Conservation (phyloP, 2,888 invertebrate species). For the Slavum lentiscoides region DNA sequence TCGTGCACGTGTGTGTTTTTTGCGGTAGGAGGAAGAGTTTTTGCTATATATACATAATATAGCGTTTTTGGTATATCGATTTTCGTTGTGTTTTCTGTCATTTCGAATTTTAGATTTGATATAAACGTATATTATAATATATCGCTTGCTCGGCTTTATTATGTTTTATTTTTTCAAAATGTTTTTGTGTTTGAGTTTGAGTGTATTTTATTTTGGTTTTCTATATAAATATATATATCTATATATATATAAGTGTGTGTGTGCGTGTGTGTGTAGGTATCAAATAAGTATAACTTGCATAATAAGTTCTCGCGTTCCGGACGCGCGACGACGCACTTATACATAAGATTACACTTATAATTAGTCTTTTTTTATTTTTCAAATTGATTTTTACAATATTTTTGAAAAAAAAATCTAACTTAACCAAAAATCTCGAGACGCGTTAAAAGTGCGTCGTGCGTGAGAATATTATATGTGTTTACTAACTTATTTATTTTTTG, state of each 20-base stretch:
- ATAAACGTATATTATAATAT: conserved; percentile 1
- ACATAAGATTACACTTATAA: too few relatives aligned
- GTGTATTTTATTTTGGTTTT: too few relatives aligned
- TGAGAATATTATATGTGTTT: too few relatives aligned
- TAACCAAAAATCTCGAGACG: too few relatives aligned
- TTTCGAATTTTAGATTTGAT: background rate
- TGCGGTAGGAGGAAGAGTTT: background rate
- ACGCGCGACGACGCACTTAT: too few relatives aligned
- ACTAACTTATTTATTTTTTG: too few relatives aligned
- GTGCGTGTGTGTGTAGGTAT: background rate
- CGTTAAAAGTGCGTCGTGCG: too few relatives aligned
- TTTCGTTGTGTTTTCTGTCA: background rate
- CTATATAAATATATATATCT: background rate
- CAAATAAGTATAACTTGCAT: background rate
- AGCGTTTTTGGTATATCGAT: conserved; percentile 19
- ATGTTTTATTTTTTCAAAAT: background rate
- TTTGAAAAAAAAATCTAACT: too few relatives aligned
- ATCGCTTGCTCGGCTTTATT: conserved; percentile 43
- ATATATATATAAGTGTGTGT: background rate
- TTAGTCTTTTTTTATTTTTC: too few relatives aligned
- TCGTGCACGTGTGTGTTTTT: conserved; percentile 39
- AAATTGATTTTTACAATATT: too few relatives aligned
- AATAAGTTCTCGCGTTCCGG: too few relatives aligned
- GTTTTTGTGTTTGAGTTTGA: background rate
- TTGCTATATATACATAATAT: background rate